Base-by-base conservation (phyloP, 2,797 vertebrate species). In the Perdix hodgsoniae region DNA sequence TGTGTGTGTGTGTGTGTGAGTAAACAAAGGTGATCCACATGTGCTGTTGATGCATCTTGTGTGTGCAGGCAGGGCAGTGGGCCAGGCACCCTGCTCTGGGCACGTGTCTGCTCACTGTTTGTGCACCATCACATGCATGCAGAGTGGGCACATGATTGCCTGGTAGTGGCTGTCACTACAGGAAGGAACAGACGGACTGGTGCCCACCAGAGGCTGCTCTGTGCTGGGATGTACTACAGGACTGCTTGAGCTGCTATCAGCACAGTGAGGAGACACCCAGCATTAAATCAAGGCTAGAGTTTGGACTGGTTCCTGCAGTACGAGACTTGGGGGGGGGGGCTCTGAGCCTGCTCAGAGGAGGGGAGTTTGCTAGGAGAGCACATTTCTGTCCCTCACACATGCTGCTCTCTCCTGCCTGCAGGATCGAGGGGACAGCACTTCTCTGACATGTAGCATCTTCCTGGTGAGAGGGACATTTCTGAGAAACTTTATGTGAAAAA, bases 231-330 rank as follows among this genome's bases (percentile, higher is more conserved):
- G 9, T 49, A 23, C 42, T 56, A 57, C 31, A 40, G 69, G 37
- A 21, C 40, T 61, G 22, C 70, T 69, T n/a, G 52, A 44, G 35
- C 79, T 5, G 3, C 40, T 21, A 35, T 27, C 57, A n/a, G 8
- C 35, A 6, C 0, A 0, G 17, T 45, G 40, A 37, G 26, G 15
- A 31, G 15, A n/a, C 19, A 56, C 9, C 5, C 11, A 22, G n/a
- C 50, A 19, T 49, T 31, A 40, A 39, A 45, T 40, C 5, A 12
- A 59, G 22, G 18, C 40, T 27, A 29, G 72, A 65, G 27, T 1
- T 31, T 14, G 24, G 33, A 24, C 73, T 70, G 69, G 13, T 4
- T 31, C 65, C 29, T 54, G 19, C n/a, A 42, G 37, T 7, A 54
- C 8, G 11, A 7, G 42, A 22, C 29, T n/a, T n/a, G n/a, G 49